A percentile compares a stretch with the other conserved stretches of the same genome.
Conservation (phyloP, 2,113 vertebrate species). For the Sinocyclocheilus maitianheensis region DNA sequence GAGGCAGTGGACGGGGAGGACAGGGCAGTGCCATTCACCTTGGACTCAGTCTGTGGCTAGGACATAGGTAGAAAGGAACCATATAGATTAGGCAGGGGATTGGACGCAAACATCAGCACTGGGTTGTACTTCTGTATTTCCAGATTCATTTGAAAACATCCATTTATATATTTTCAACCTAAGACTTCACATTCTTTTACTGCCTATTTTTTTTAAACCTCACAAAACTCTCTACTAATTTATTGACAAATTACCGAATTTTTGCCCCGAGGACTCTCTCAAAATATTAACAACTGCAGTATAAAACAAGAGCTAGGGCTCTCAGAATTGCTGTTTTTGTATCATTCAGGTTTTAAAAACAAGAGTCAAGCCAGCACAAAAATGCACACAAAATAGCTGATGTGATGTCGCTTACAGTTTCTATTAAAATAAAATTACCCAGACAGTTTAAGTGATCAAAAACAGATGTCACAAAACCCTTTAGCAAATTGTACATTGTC, state of each 20-base stretch:
- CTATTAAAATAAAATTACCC: not conserved
- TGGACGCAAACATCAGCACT: conserved; percentile 37
- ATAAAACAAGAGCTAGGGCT: not conserved
- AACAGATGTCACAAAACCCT: not conserved
- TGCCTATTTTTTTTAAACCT: not conserved
- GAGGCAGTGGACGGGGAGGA: conserved; percentile 96
- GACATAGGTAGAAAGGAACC: conserved; percentile 62
- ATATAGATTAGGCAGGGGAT: conserved; percentile 54
- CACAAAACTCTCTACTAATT: not conserved
- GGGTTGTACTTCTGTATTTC: conserved; percentile 4
- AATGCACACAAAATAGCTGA: not conserved
- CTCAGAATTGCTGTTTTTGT: conserved; percentile 2
- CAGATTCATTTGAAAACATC: conserved; percentile 8
- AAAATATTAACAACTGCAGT: not conserved
- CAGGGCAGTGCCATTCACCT: conserved; percentile 92
- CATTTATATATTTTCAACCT: not conserved
- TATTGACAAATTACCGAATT: too few species aligned
- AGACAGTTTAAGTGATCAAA: not conserved
- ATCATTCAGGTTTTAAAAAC: not conserved
- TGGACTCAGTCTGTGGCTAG: conserved; percentile 90
- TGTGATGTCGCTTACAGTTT: not conserved
- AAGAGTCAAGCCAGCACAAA: not conserved
- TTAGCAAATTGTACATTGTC: not conserved
- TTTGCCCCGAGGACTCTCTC: not conserved
- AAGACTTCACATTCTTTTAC: not conserved